These are phyloP conservation scores for Nemotelus nigrinus DNA, from an alignment of 2,888 invertebrate species.

Conservation along the genomic window DNA sequence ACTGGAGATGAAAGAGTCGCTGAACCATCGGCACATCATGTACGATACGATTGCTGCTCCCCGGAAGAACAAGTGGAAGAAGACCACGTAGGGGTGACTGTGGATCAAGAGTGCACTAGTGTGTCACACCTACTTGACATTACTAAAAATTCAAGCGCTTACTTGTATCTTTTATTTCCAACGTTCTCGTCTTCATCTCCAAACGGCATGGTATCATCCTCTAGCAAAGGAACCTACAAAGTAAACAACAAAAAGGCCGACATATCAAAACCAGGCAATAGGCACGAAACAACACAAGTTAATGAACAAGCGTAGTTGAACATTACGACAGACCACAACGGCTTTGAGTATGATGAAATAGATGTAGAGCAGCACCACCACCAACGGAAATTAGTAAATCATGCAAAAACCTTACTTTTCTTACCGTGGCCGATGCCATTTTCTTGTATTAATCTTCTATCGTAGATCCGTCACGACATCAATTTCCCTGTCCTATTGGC, in stretches of 20 bases:
- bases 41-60: conserved; percentile 85
- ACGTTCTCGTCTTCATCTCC: conserved; percentile 79
- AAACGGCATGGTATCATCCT: conserved; percentile 87
- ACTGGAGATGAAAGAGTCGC: conserved; percentile 92
- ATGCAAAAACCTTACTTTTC: conserved; percentile 63
- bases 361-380: not conserved
- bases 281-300: no score
- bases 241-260: conserved; percentile 53
- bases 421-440: conserved; percentile 65
- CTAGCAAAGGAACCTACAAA: conserved; percentile 83
- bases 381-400: conserved; percentile 42
- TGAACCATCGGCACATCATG: conserved; percentile 89
- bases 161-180: conserved; percentile 62
- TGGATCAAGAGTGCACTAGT: conserved; percentile 30
- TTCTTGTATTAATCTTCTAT: conserved; percentile 11
- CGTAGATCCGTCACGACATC: conserved; percentile 24
- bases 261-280: no score
- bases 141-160: conserved; percentile 53
- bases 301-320: no score
- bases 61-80: conserved; percentile 91
- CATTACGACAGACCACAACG: no score
- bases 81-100: conserved; percentile 92
- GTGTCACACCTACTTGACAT: conserved; percentile 4
- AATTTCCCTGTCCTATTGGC: not conserved
- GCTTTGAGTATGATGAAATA: no score